These are phyloP conservation scores for Danio jaintianensis DNA, from an alignment of 2,797 vertebrate species.

Conservation along the genomic window DNA sequence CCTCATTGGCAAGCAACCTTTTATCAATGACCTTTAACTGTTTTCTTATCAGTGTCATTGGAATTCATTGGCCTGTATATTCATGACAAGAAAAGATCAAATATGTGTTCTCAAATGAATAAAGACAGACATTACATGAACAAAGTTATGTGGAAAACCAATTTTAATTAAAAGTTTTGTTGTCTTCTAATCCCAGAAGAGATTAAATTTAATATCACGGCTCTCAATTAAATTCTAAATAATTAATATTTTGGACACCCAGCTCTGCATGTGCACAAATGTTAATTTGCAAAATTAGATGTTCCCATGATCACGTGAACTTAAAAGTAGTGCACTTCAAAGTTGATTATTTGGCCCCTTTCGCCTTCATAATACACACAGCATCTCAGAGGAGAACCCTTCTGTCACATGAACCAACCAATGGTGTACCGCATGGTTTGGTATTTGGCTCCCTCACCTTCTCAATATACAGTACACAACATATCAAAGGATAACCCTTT, in stretches of 20 bases:
- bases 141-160: background rate
- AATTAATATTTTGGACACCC: background rate
- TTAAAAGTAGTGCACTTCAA: too few species aligned
- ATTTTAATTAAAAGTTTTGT: background rate
- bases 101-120: background rate
- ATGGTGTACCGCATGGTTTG: background rate
- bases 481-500: background rate
- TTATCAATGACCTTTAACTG: background rate
- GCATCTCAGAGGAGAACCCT: background rate
- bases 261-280: too few species aligned
- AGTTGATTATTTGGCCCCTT: background rate
- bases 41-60: background rate
- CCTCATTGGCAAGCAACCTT: background rate
- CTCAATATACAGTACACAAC: background rate
- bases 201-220: background rate
- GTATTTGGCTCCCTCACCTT: background rate
- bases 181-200: background rate
- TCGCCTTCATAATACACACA: background rate
- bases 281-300: background rate
- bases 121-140: background rate
- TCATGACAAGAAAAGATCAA: background rate
- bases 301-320: background rate
- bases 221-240: background rate
- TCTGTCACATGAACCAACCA: background rate
- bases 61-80: background rate